Percentiles rank a stretch among this genome's conserved stretches.
Conservation (phyloP, 1,140 invertebrate species). For the Drosophila sp. region DNA sequence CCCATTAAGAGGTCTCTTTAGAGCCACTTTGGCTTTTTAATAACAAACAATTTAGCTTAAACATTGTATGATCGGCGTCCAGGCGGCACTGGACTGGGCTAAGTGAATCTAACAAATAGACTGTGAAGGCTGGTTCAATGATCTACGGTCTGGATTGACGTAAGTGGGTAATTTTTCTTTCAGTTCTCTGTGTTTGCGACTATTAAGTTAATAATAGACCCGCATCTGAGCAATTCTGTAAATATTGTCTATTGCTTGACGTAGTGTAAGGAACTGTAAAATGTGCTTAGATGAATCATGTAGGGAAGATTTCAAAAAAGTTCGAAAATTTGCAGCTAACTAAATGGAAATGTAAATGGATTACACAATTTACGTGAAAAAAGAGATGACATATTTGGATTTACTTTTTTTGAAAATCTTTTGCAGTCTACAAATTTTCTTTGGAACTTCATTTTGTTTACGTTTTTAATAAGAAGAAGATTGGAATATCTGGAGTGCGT, state of each 20-base stretch:
- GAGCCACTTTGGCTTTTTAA: constrained; percentile 38
- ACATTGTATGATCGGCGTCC: constrained; percentile 29
- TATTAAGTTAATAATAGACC: constrained; percentile 7
- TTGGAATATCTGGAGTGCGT: no score
- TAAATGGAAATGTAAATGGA: no score
- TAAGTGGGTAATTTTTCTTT: constrained; percentile 26
- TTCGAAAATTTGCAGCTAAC: no score
- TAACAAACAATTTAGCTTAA: constrained; percentile 31
- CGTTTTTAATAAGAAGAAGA: no score
- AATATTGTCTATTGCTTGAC: constrained; percentile 3
- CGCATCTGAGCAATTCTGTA: not conserved
- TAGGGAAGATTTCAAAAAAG: not conserved
- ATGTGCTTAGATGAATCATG: not conserved
- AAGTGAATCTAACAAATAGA: constrained; percentile 25
- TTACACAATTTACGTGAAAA: no score
- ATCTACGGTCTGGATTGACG: constrained; percentile 37
- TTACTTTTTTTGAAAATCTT: no score
- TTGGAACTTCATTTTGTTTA: no score
- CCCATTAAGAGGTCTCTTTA: constrained; percentile 34
- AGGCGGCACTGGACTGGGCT: constrained; percentile 5
- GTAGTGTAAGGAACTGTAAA: not conserved
- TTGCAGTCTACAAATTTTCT: no score
- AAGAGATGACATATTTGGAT: no score
- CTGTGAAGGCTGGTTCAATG: constrained; percentile 28
- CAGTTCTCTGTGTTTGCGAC: not conserved